These are phyloP conservation scores for Python bivittatus DNA, from an alignment of 2,113 vertebrate genomes.

Conservation along the genomic window DNA sequence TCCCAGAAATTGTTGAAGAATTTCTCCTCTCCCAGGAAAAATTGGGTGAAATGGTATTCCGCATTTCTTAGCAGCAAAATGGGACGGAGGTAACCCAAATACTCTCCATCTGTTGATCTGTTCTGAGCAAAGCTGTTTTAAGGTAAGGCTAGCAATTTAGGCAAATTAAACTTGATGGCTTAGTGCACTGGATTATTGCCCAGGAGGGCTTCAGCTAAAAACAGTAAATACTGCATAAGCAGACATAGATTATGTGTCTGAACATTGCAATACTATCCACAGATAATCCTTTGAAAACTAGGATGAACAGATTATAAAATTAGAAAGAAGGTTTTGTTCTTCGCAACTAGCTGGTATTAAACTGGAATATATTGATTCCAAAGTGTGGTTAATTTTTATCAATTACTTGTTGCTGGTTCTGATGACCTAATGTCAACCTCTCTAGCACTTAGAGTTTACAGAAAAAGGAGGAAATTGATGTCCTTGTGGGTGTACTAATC, in stretches of 20 bases:
- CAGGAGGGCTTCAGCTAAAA: slow-evolving; percentile 26
- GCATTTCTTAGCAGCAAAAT: rapidly evolving
- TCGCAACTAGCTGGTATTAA: slow-evolving; percentile 37
- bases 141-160: slow-evolving; percentile 30
- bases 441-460: slow-evolving; percentile 37
- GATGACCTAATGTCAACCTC: slow-evolving; percentile 30
- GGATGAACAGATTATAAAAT: slow-evolving; percentile 32
- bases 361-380: slow-evolving; percentile 32
- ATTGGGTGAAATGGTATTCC: too few relatives aligned
- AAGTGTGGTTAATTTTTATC: neutral
- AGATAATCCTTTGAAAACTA: slow-evolving; percentile 36
- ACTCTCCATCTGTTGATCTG: neutral
- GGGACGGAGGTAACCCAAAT: neutral
- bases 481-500: too few relatives aligned
- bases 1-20: too few relatives aligned
- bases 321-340: slow-evolving; percentile 30
- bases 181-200: slow-evolving; percentile 31
- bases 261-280: slow-evolving; percentile 14
- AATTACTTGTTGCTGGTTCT: slow-evolving; percentile 12
- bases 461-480: neutral
- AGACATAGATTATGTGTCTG: slow-evolving; percentile 36
- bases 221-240: slow-evolving; percentile 26
- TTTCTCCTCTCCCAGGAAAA: too few relatives aligned
- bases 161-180: slow-evolving; percentile 33
- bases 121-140: slow-evolving; percentile 26